These are phyloP conservation scores for Clamator glandarius DNA, from an alignment of 2,797 vertebrate species.

Conservation along the genomic window DNA sequence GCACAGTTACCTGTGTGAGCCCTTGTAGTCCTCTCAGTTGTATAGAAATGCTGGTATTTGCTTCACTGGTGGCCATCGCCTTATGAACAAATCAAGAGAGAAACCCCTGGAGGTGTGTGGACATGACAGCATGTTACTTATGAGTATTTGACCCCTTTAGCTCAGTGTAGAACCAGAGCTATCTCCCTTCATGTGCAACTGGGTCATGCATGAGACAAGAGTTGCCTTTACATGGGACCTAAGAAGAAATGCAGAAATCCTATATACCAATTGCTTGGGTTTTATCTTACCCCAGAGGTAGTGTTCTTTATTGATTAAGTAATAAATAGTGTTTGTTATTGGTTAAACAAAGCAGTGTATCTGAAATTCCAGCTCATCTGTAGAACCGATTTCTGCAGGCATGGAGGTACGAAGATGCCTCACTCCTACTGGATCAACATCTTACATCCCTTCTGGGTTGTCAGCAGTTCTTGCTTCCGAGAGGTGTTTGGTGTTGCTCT, in stretches of 20 bases:
- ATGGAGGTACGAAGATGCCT: background rate
- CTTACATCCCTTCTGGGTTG: background rate
- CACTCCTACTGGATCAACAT: background rate
- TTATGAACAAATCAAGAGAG: background rate
- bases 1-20: background rate
- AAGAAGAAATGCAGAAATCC: background rate
- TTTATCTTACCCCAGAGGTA: background rate
- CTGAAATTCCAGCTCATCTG: background rate
- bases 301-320: background rate
- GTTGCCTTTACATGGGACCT: background rate
- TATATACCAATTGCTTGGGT: background rate
- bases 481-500: background rate
- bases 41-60: background rate
- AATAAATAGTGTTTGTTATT: background rate
- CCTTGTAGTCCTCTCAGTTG: background rate
- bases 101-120: background rate
- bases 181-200: background rate
- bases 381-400: background rate
- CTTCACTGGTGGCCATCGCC: background rate
- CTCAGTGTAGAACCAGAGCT: background rate
- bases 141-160: background rate
- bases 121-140: rapidly evolving
- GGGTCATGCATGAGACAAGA: background rate
- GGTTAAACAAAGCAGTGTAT: background rate
- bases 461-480: background rate